phyloP scores from a whole-genome alignment of 2,888 invertebrate genomes.

The Villa cingulata region DNA sequence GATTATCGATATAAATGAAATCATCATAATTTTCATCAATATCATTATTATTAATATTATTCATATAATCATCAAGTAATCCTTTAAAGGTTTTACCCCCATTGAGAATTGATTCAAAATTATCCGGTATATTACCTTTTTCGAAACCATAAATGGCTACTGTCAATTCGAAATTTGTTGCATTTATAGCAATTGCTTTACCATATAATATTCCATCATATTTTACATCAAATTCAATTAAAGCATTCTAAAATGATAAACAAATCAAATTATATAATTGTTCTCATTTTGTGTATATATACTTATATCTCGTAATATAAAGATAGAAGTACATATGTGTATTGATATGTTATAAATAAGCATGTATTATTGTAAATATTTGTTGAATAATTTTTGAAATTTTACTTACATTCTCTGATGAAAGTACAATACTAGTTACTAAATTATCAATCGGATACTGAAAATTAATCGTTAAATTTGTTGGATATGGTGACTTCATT shows the following conservation, averaged over 20 bases:
- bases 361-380: too few species aligned
- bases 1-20: slow-evolving; percentile 11
- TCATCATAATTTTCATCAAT: slow-evolving; percentile 11
- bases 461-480: slow-evolving; percentile 23
- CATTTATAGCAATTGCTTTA: slow-evolving; percentile 17
- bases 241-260: slow-evolving; percentile 22
- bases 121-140: slow-evolving; percentile 17
- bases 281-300: too few species aligned
- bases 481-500: slow-evolving; percentile 14
- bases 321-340: too few species aligned
- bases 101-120: slow-evolving; percentile 21
- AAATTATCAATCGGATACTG: slow-evolving; percentile 22
- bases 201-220: slow-evolving; percentile 16
- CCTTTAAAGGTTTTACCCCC: slow-evolving; percentile 10
- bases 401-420: slow-evolving; percentile 25
- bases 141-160: slow-evolving; percentile 27
- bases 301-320: too few species aligned
- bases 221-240: slow-evolving; percentile 19
- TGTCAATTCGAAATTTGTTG: slow-evolving; percentile 19
- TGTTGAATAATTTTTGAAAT: not conserved
- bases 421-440: slow-evolving; percentile 26
- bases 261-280: too few species aligned
- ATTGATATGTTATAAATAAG: too few species aligned
- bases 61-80: slow-evolving; percentile 5
- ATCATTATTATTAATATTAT: too few species aligned